Evolutionary conservation across 1,140 invertebrate species (phyloP), one percentile per base, ranked within the genome.

Genomic region (Polypedilum pembai): DNA sequence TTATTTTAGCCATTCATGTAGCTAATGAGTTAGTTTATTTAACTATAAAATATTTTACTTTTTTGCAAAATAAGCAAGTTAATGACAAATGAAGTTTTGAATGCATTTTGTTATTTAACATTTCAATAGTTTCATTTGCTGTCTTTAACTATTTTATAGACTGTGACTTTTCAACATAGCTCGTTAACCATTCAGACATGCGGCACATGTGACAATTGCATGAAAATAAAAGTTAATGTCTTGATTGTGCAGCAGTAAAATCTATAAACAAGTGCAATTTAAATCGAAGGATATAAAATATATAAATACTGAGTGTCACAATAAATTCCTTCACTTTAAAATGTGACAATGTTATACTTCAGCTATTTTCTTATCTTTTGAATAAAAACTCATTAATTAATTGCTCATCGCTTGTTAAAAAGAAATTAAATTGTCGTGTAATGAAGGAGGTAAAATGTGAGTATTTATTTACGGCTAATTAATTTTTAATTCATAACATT

Each of bases 381-480:
- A 56, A 3, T 1, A 3, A 33, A 33, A 33, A 33, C 8, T n/a
- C 8, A 56, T 56, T 56, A 56, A 56, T 56, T 56, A 56, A 56
- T 56, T 56, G 45, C 45, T 56, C 45, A 56, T 56, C n/a, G 45
- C 12, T 56, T 56, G 45, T 56, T 10, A n/a, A 56, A 56, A 56
- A 56, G 45, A 56, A 56, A 56, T 56, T 56, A 56, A 56, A 56
- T 56, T 56, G 45, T 56, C n/a, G 1, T 33, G 24, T 33, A 33
- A 33, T 33, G 24, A 33, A 33, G 45, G 41, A 56, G 12, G 45
- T 56, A 56, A n/a, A 56, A 56, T 69, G 20, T 18, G 65, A 21
- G 65, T 69, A 69, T 69, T 69, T 69, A 69, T 69, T 69, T 69
- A 69, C 65, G 65, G 65, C 65, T 69, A 69, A 69, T 69, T 69